Evolutionary conservation across 1,140 invertebrate genomes (phyloP), one percentile per base, ranked within the genome.

Genomic region (Anoplophora glabripennis): DNA sequence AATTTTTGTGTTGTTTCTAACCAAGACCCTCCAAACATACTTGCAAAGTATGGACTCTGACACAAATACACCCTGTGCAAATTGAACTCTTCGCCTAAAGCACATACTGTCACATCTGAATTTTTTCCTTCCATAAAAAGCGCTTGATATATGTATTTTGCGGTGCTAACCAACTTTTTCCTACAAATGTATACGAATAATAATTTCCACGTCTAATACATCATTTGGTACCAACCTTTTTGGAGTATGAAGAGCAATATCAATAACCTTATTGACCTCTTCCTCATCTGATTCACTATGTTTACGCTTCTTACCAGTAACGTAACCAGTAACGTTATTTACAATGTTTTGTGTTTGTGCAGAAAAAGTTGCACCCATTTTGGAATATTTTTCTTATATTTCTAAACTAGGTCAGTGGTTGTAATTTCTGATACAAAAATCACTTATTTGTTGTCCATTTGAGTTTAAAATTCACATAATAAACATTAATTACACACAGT

Each of bases 21-120:
- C 90, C 90, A 93, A 9, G 84, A 83, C 5, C 89, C 89, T 69
- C 84, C 88, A 76, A 93, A 92, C 90, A 93, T 92, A 70, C 88
- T 90, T 10, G 83, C 81, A 77, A 92, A 92, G 72, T 91, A 92
- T 3, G 87, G 87, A 69, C 88, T 90, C 83, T 92, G 88, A 67
- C 83, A 86, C 37, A 91, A 78, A 72, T 91, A 90, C 15, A 91
- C 82, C 80, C 89, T 90, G 72, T 92, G 90, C 15, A 92, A 75
- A 66, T 83, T 81, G 86, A 89, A 92, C 64, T 86, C 82, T 74
- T 83, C 83, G 34, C 84, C 86, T 37, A 90, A 72, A 61, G 89
- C 88, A 59, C 83, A 75, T 12, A 92, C 86, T 51, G 83, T 86
- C 58, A 92, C 79, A 76, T 92, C 90, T 62, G 87, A 89, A 63